Base-by-base conservation (phyloP, 2,888 invertebrate species). In the Eurois occulta region DNA sequence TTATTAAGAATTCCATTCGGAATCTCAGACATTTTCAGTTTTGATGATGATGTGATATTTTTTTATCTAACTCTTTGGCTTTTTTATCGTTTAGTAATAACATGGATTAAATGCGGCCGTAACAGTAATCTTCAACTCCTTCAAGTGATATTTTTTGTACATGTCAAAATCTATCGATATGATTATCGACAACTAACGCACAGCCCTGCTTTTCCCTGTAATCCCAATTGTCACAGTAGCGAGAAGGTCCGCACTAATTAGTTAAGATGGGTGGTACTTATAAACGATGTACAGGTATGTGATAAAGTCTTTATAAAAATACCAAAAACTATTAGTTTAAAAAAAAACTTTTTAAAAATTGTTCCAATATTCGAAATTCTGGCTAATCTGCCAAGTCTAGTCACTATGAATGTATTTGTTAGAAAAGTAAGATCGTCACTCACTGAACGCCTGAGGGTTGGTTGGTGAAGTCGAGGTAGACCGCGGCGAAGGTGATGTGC, bases 141-240 rank as follows among this genome's bases (percentile, higher is more conserved):
- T n/a, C n/a, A n/a, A n/a, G n/a, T n/a, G n/a, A n/a, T n/a, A n/a
- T n/a, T n/a, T n/a, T n/a, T n/a, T n/a, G n/a, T n/a, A n/a, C n/a
- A n/a, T 18, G 41, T 65, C n/a, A 41, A 65, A 55, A 76, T 60
- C 5, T 58, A 71, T 83, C 84, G 75, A 85, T 43, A 73, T 24
- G 41, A 18, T 41, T 84, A 88, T 88, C 89, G 89, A 91, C 77
- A 84, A 64, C 2, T 3, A 32, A 18, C 48, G 69, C 80, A 72
- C 93, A 90, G 85, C 92, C 80, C 90, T 93, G 86, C 28, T 79
- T 76, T 92, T 92, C 92, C 73, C 80, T 90, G 91, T 91, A 90
- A 90, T 83, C 88, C 84, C 91, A 92, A 93, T 94, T 92, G 93
- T 91, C 91, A 91, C 92, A 91, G 91, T 93, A 91, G 91, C 92